These are phyloP conservation scores for Chiloscyllium plagiosum DNA, from an alignment of 2,113 vertebrate species.

Conservation along the genomic window DNA sequence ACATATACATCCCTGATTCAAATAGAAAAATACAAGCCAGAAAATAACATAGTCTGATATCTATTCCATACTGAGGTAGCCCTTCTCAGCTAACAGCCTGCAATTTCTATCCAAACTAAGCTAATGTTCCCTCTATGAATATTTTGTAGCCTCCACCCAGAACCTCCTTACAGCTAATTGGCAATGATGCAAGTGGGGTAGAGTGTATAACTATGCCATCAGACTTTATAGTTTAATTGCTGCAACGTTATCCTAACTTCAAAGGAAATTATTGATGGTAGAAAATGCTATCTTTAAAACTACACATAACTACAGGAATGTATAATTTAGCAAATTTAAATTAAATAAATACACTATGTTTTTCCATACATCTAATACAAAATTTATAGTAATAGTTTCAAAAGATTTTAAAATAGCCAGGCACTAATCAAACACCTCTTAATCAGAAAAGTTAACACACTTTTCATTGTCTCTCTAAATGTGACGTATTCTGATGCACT, in stretches of 20 bases:
- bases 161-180: not conserved
- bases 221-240: not conserved
- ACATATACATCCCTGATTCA: not conserved
- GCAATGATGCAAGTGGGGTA: not conserved
- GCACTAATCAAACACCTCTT: not conserved
- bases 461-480: conserved; percentile 10
- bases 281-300: not conserved
- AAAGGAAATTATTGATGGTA: not conserved
- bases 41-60: not conserved
- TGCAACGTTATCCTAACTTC: not conserved
- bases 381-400: not conserved
- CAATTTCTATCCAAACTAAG: not conserved
- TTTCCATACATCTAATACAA: not conserved
- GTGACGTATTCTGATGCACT: not conserved
- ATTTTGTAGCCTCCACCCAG: not conserved
- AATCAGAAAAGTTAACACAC: not conserved
- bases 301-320: not conserved
- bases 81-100: not conserved
- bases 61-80: not conserved
- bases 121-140: not conserved
- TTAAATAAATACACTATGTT: not conserved
- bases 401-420: not conserved
- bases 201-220: not conserved
- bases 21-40: not conserved
- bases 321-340: not conserved